Evolutionary conservation across 2,797 vertebrate species (phyloP).

Genomic region (Champsocephalus gunnari): DNA sequence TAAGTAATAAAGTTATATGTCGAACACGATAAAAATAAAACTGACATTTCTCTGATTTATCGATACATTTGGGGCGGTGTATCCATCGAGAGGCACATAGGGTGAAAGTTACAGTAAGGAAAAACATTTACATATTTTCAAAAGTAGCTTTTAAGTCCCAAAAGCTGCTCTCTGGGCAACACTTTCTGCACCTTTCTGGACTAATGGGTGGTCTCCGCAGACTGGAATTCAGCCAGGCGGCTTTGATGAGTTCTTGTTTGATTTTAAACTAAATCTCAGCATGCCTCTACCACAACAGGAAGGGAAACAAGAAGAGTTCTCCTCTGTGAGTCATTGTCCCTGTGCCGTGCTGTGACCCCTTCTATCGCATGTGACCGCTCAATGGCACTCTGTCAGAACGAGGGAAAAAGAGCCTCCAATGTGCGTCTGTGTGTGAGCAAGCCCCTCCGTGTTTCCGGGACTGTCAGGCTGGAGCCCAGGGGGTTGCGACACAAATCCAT

Average conservation of each 20-base stretch:
- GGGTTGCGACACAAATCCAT: constrained; percentile 60
- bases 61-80: neutral
- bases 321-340: constrained; percentile 60
- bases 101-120: no score
- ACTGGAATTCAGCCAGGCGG: constrained; percentile 21
- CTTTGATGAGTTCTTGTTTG: constrained; percentile 42
- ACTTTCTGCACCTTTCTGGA: constrained; percentile 22
- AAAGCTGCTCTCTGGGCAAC: constrained; percentile 9
- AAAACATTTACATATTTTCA: no score
- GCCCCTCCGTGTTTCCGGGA: constrained; percentile 54
- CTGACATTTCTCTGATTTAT: neutral
- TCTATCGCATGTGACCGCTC: constrained; percentile 60
- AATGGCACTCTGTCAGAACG: constrained; percentile 55
- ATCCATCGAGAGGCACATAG: no score
- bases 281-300: constrained; percentile 59
- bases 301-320: constrained; percentile 55
- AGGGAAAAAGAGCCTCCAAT: constrained; percentile 35
- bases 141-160: neutral
- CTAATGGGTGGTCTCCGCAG: constrained; percentile 34
- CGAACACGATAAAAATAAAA: neutral
- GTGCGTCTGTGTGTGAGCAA: neutral
- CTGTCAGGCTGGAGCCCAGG: constrained; percentile 38
- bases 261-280: constrained; percentile 63
- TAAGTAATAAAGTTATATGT: neutral
- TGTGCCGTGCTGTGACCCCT: constrained; percentile 62